These are phyloP conservation scores for Pocillopora verrucosa DNA, from an alignment of 64 coral and sea anemone species.

Conservation along the genomic window DNA sequence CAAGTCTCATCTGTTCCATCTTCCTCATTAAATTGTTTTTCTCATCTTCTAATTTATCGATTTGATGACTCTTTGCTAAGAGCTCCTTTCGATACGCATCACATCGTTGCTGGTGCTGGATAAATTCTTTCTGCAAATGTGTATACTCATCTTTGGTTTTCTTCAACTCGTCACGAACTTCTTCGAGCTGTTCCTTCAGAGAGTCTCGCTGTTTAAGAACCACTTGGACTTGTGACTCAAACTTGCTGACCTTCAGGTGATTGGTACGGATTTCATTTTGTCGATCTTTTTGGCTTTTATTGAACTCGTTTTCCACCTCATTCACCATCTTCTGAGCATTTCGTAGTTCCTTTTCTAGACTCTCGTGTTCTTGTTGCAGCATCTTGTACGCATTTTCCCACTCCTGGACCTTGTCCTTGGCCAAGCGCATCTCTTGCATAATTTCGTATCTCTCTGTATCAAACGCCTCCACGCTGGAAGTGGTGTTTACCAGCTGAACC, in stretches of 20 bases:
- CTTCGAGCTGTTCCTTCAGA: constrained; percentile 72
- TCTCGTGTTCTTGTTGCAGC: constrained; percentile 77
- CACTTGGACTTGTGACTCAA: constrained; percentile 86
- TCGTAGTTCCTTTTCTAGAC: constrained; percentile 57
- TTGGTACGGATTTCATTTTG: constrained; percentile 71
- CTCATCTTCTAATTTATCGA: constrained; percentile 75
- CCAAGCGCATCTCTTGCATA: constrained; percentile 48
- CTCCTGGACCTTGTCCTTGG: constrained; percentile 60
- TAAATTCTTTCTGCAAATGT: constrained; percentile 78
- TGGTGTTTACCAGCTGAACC: constrained; percentile 48
- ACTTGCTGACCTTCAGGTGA: constrained; percentile 75
- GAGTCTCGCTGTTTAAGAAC: constrained; percentile 87
- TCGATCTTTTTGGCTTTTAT: constrained; percentile 47
- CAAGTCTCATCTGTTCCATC: constrained; percentile 57
- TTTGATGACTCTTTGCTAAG: constrained; percentile 62
- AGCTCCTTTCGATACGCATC: constrained; percentile 87
- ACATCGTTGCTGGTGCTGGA: constrained; percentile 88
- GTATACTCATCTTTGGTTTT: constrained; percentile 77
- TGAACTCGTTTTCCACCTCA: constrained; percentile 65
- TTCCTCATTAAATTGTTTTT: constrained; percentile 39
- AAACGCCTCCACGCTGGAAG: constrained; percentile 47
- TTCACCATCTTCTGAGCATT: constrained; percentile 47
- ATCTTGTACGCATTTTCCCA: constrained; percentile 71
- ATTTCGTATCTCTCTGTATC: constrained; percentile 66
- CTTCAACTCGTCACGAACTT: constrained; percentile 68